Conservation (phyloP, 1,140 invertebrate genomes). For the Agrypnia vestita region DNA sequence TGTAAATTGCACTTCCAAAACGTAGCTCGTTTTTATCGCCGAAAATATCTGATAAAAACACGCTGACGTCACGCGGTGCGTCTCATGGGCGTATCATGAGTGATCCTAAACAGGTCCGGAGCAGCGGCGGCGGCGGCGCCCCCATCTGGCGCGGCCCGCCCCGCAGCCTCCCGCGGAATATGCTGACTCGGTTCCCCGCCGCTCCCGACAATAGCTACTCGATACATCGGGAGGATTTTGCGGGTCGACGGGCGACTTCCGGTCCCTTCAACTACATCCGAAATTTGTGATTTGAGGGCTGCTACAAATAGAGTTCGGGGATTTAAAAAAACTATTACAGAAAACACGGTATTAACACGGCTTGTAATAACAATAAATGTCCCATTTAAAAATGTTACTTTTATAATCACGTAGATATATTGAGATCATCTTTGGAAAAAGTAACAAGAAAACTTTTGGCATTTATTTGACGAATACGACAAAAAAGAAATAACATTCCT, state of each 20-base stretch:
- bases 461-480: too few relatives aligned
- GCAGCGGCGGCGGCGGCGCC: too few relatives aligned
- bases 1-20: not conserved
- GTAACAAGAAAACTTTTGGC: too few relatives aligned
- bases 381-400: too few relatives aligned
- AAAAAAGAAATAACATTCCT: too few relatives aligned
- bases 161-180: constrained; percentile 53
- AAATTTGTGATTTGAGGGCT: not conserved
- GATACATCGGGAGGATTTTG: constrained; percentile 53
- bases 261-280: constrained; percentile 14
- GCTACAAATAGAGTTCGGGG: too few relatives aligned
- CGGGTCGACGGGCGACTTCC: constrained; percentile 5
- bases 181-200: constrained; percentile 57
- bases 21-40: not conserved
- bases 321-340: too few relatives aligned
- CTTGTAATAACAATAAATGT: too few relatives aligned
- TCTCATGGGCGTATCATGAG: constrained; percentile 32
- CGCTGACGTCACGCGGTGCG: constrained; percentile 44
- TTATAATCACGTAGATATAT: too few relatives aligned
- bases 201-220: constrained; percentile 56
- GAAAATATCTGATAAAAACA: constrained; percentile 36
- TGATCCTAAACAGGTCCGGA: constrained; percentile 33
- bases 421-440: too few relatives aligned
- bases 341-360: too few relatives aligned
- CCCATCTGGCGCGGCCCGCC: constrained; percentile 3